These are phyloP conservation scores for Oxygymnocypris stewartii DNA, from an alignment of 2,113 vertebrate species.

Conservation along the genomic window DNA sequence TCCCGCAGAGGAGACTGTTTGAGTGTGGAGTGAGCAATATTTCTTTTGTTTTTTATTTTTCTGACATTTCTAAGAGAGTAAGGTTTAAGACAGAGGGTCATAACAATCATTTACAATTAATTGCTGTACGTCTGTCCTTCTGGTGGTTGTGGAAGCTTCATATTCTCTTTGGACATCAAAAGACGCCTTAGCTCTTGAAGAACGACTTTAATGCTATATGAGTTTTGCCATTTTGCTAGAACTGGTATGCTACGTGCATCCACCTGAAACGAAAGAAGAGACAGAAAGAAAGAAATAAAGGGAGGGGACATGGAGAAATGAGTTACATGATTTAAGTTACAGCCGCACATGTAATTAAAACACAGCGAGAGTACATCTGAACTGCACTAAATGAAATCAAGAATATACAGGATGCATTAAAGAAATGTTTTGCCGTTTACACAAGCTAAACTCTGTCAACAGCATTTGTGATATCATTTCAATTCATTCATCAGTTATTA, in stretches of 20 bases:
- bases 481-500: not conserved
- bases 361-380: not conserved
- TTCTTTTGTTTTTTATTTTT: constrained; percentile 16
- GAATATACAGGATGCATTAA: not conserved
- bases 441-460: no score
- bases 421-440: not conserved
- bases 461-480: not conserved
- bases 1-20: constrained; percentile 81
- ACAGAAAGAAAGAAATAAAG: constrained; percentile 43
- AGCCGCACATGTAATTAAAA: not conserved
- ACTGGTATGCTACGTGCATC: constrained; percentile 98
- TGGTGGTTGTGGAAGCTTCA: constrained; percentile 99
- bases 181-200: constrained; percentile 99
- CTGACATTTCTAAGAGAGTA: constrained; percentile 91
- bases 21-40: constrained; percentile 86
- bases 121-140: constrained; percentile 99
- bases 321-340: not conserved
- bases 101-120: constrained; percentile 94
- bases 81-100: constrained; percentile 92
- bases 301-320: not conserved
- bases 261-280: constrained; percentile 81
- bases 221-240: constrained; percentile 99
- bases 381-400: not conserved
- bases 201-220: constrained; percentile 99
- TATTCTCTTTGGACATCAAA: constrained; percentile 99